A percentile compares a stretch with the other conserved stretches of the same genome.
Conservation (phyloP, 1,140 invertebrate genomes). For the Ladona fulva region DNA sequence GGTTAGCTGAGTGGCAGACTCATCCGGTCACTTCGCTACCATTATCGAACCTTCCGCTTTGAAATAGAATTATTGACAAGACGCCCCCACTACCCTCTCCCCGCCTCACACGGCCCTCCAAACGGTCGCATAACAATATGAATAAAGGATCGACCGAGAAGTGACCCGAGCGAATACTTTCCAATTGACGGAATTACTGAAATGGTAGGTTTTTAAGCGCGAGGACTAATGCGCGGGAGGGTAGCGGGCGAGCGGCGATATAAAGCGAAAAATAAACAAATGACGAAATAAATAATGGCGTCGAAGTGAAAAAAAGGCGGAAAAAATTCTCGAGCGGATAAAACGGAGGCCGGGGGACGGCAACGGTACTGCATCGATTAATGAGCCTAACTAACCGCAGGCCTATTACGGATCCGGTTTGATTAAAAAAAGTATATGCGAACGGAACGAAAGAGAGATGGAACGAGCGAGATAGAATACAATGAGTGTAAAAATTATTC, state of each 20-base stretch:
- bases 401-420: too few species aligned
- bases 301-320: too few species aligned
- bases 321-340: too few species aligned
- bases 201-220: background rate
- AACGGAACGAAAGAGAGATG: too few species aligned
- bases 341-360: too few species aligned
- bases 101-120: background rate
- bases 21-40: background rate
- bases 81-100: background rate
- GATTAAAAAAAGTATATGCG: too few species aligned
- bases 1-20: too few species aligned
- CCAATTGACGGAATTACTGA: background rate
- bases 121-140: background rate
- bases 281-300: too few species aligned
- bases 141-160: background rate
- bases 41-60: background rate
- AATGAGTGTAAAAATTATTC: too few species aligned
- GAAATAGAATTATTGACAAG: background rate
- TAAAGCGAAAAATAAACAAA: background rate
- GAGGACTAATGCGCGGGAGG: background rate
- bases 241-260: background rate
- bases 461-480: too few species aligned
- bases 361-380: too few species aligned
- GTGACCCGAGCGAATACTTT: background rate
- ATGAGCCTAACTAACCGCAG: too few species aligned